Evolutionary conservation across 2,113 vertebrate genomes (phyloP).

Genomic region (Leucosticte australis): DNA sequence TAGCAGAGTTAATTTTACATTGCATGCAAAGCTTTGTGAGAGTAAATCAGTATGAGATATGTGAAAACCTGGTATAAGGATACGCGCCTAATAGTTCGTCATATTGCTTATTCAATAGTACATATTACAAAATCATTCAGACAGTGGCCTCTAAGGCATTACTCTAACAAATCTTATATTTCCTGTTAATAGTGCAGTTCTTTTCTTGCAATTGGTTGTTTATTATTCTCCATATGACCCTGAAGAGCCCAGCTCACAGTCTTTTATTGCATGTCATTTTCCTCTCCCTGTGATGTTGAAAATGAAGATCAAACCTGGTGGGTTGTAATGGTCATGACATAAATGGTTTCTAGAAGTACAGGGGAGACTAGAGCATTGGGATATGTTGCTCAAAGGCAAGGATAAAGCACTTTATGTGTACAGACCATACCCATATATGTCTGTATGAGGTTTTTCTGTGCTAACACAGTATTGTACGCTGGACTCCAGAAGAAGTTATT

Average conservation of each 20-base stretch:
- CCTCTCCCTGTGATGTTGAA: not conserved
- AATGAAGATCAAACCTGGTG: not conserved
- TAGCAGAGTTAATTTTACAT: not conserved
- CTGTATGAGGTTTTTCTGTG: not conserved
- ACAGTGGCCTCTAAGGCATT: not conserved
- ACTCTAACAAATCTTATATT: not conserved
- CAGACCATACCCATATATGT: not conserved
- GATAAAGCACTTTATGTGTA: not conserved
- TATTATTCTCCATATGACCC: not conserved
- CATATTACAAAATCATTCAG: not conserved
- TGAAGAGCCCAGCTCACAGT: not conserved
- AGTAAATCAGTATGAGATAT: not conserved
- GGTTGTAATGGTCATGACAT: not conserved
- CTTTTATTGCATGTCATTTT: not conserved
- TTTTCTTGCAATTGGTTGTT: not conserved
- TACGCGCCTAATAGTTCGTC: not conserved
- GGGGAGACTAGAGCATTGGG: not conserved
- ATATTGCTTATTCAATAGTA: not conserved
- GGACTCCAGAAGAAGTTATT: not conserved
- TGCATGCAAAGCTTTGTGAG: not conserved
- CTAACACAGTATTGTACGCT: not conserved
- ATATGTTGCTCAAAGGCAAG: not conserved
- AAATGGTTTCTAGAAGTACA: not conserved
- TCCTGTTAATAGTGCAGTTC: not conserved
- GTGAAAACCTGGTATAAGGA: not conserved